Base-by-base conservation (phyloP, 2,113 vertebrate species). In the Balaenoptera acutorostrata region DNA sequence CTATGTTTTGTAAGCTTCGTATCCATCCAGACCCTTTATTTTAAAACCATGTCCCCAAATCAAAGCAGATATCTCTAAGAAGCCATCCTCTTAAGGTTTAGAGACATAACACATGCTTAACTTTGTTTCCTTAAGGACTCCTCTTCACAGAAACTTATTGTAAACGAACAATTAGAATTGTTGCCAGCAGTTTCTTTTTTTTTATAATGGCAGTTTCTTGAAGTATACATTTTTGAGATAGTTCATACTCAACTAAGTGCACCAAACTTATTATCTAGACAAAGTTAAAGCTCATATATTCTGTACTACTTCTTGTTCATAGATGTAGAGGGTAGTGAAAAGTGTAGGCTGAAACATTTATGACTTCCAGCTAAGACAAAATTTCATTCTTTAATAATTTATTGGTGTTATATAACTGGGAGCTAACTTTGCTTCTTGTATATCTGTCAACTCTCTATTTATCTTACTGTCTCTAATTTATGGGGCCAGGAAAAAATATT, bases 381-480 rank as follows among this genome's bases (percentile, higher is more conserved):
- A 74, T 74, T 82, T 96, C 59, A 85, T 90, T 85, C 64, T 61
- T 90, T 29, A 66, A 93, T 66, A 90, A 81, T 74, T 87, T 96
- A 93, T 78, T 86, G 5, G 14, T 93, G 49, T 84, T 77, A 31
- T 39, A 18, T 78, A 85, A 95, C 81, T 85, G 55, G 14, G 13
- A 91, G 39, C 39, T 27, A 49, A 84, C 31, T 88, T 59, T 77
- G 64, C n/a, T 86, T 93, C 33, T 88, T 86, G 89, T 39, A 20
- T 57, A 72, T 59, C 75, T 84, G 59, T 91, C 81, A 90, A 69
- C 64, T 74, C 36, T 64, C 68, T 96, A 46, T 97, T 90, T 95
- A 86, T 96, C 69, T 95, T 77, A 59, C 6, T 77, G 18, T 82
- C 84, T 93, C 44, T 94, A 88, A 96, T 90, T 88, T 95, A 90